phyloP scores from a whole-genome alignment of 2,113 vertebrate species.

The Camarhynchus parvulus region DNA sequence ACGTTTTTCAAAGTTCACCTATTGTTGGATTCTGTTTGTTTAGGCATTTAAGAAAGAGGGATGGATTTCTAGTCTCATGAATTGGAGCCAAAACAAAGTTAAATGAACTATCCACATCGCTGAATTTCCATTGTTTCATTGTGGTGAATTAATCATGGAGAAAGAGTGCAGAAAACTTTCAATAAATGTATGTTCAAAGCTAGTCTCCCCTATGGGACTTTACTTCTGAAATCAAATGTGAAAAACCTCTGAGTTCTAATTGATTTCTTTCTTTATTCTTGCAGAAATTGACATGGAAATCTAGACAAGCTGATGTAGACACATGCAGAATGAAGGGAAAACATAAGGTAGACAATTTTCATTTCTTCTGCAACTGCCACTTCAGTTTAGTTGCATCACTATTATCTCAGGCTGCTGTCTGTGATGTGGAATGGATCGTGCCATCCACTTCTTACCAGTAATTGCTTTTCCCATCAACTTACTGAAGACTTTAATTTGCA shows the following conservation, averaged over 20 bases:
- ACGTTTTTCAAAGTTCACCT: background rate
- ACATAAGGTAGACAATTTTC: conserved; percentile 89
- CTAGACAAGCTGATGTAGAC: conserved; percentile 95
- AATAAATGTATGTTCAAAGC: conserved; percentile 63
- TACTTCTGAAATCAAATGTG: conserved; percentile 72
- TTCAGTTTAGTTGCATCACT: conserved; percentile 68
- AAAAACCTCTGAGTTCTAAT: conserved; percentile 68
- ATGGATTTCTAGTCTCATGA: conserved; percentile 32
- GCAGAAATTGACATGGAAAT: conserved; percentile 99
- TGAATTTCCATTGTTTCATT: conserved; percentile 24
- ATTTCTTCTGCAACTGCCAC: conserved; percentile 73
- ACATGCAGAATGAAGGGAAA: conserved; percentile 99
- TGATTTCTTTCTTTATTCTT: conserved; percentile 76
- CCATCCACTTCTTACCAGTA: conserved; percentile 53
- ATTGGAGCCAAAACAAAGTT: conserved; percentile 40
- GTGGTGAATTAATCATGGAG: conserved; percentile 65
- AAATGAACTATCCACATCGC: conserved; percentile 25
- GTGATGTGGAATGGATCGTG: conserved; percentile 58
- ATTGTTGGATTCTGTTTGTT: background rate
- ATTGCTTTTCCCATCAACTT: conserved; percentile 74
- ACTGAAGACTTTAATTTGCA: conserved; percentile 75
- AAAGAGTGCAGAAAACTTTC: conserved; percentile 68
- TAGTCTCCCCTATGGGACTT: conserved; percentile 58
- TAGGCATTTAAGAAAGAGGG: background rate
- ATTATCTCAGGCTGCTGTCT: conserved; percentile 50